A percentile compares a stretch with the other conserved stretches of the same genome.
phyloP scores from a whole-genome alignment of 1,140 invertebrate species.

The Harpegnathos saltator region DNA sequence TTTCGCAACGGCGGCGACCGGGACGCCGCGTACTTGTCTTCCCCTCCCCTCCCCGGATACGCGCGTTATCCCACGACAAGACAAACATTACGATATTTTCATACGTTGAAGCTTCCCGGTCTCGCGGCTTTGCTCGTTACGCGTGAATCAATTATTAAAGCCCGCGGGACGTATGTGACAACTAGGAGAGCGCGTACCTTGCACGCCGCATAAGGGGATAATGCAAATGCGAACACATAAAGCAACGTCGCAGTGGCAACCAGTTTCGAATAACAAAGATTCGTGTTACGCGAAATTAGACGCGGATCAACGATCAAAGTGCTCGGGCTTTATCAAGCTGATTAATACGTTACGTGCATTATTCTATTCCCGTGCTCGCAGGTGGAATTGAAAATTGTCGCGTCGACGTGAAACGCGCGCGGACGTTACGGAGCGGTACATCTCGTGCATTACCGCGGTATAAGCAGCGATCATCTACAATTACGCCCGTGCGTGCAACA shows the following conservation, averaged over 20 bases:
- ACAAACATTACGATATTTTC: constrained; percentile 11
- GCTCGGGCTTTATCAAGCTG: constrained; percentile 48
- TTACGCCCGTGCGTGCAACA: neutral
- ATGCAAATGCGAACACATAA: constrained; percentile 50
- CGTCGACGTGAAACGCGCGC: neutral
- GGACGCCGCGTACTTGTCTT: too few species aligned
- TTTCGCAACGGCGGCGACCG: too few species aligned
- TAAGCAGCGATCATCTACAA: constrained; percentile 18
- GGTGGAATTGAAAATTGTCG: constrained; percentile 39
- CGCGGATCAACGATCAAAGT: constrained; percentile 57
- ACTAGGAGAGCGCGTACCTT: constrained; percentile 47
- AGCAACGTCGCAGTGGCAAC: constrained; percentile 32
- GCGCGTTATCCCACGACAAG: neutral
- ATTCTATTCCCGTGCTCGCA: constrained; percentile 12
- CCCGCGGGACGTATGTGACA: constrained; percentile 41
- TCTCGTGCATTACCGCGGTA: constrained; percentile 3
- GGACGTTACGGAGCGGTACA: neutral
- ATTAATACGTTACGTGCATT: constrained; percentile 45
- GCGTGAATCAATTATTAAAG: constrained; percentile 57
- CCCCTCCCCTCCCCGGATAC: too few species aligned
- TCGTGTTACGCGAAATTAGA: constrained; percentile 58
- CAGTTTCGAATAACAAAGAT: constrained; percentile 49
- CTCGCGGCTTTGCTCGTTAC: constrained; percentile 44
- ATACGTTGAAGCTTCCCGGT: constrained; percentile 8
- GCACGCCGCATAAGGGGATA: constrained; percentile 28